phyloP scores from a whole-genome alignment of 92 coral and sea anemone genomes.

The Bergia sp. region DNA sequence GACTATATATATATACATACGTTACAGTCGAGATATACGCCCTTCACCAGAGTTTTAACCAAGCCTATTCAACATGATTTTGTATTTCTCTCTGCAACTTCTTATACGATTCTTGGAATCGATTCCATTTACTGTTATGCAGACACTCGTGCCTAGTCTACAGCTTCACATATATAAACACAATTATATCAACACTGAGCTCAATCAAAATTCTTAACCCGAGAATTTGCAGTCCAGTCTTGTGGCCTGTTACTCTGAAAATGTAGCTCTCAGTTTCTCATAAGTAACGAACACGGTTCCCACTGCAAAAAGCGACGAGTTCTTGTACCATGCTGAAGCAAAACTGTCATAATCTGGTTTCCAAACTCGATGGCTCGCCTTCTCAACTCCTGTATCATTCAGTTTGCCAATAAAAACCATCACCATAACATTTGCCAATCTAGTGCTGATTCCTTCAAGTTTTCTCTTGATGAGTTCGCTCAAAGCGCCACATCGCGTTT shows the following conservation, averaged over 20 bases:
- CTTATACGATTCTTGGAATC: neutral
- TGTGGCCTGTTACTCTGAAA: neutral
- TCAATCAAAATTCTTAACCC: neutral
- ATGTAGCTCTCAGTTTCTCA: conserved; percentile 36
- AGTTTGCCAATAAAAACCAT: conserved; percentile 79
- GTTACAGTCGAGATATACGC: neutral
- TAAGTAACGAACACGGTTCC: conserved; percentile 83
- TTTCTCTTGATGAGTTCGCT: conserved; percentile 76
- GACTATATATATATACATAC: neutral
- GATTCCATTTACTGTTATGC: too few species aligned
- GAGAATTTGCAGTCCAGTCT: neutral
- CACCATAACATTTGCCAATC: conserved; percentile 62
- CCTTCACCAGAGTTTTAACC: neutral
- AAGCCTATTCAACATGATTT: neutral
- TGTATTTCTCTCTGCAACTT: neutral
- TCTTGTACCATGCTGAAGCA: conserved; percentile 88
- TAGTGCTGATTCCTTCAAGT: conserved; percentile 45
- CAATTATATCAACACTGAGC: neutral
- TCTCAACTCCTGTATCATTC: conserved; percentile 79
- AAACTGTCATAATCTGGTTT: conserved; percentile 86
- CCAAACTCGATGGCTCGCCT: conserved; percentile 87
- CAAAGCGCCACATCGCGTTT: conserved; percentile 70
- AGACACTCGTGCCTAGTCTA: neutral
- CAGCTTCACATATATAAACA: neutral
- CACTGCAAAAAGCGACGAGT: conserved; percentile 79